phyloP scores from a whole-genome alignment of 2,113 vertebrate species.

The Mesocricetus auratus region DNA sequence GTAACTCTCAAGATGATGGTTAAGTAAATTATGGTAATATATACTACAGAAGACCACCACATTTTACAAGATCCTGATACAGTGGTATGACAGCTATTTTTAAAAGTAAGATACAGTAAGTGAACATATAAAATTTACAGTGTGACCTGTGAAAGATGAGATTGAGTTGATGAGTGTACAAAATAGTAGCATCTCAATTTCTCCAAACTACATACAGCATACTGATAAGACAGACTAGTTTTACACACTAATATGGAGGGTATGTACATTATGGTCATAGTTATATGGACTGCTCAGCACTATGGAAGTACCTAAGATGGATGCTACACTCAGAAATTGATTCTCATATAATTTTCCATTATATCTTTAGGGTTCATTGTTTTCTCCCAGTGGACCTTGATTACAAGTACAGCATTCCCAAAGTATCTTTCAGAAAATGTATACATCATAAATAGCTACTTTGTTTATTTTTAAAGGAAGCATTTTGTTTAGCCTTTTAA shows the following conservation, averaged over 20 bases:
- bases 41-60: neutral
- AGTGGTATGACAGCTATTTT: neutral
- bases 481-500: neutral
- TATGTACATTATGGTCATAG: neutral
- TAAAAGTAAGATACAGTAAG: neutral
- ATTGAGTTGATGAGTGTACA: neutral
- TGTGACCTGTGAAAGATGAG: neutral
- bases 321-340: neutral
- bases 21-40: neutral
- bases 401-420: neutral
- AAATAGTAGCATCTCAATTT: neutral
- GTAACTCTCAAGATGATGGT: neutral
- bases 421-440: neutral
- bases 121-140: neutral
- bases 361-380: neutral
- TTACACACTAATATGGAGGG: neutral
- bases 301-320: neutral
- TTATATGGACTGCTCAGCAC: neutral
- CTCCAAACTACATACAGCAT: neutral
- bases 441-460: neutral
- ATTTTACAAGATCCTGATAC: neutral
- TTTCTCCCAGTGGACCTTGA: neutral
- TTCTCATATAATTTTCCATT: neutral
- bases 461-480: neutral
- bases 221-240: neutral